Evolutionary conservation across 1,140 invertebrate genomes (phyloP).

Genomic region (Rhyacophila brunnea): DNA sequence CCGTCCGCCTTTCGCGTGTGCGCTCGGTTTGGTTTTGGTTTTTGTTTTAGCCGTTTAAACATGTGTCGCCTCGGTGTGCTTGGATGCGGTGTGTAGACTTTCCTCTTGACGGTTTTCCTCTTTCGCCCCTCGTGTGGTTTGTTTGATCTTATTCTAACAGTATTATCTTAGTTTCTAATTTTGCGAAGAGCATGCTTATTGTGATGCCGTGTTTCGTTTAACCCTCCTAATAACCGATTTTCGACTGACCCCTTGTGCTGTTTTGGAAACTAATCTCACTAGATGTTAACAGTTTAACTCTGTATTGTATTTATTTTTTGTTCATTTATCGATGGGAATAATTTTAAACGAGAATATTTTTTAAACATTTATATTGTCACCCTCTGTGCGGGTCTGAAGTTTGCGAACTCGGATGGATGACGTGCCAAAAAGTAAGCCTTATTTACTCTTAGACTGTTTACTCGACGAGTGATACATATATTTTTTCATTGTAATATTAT

Average conservation of each 20-base stretch:
- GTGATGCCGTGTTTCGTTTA: slow-evolving; percentile 11
- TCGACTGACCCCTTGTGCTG: background rate
- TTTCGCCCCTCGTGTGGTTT: too few species aligned
- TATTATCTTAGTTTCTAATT: slow-evolving; percentile 7
- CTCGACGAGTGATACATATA: slow-evolving; percentile 31
- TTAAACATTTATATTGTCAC: too few species aligned
- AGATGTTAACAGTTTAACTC: slow-evolving; percentile 9
- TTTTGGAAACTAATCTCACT: slow-evolving; percentile 11
- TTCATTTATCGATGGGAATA: background rate
- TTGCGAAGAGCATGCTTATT: slow-evolving; percentile 15
- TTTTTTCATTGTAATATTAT: slow-evolving; percentile 31
- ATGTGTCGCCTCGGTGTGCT: background rate
- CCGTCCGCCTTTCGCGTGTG: slow-evolving; percentile 13
- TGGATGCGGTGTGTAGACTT: slow-evolving; percentile 9
- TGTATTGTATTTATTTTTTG: slow-evolving; percentile 10
- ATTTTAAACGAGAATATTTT: too few species aligned
- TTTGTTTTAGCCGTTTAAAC: slow-evolving; percentile 4
- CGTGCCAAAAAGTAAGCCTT: slow-evolving; percentile 33
- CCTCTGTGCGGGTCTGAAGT: too few species aligned
- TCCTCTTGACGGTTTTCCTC: slow-evolving; percentile 3
- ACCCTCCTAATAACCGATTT: background rate
- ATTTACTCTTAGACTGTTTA: slow-evolving; percentile 28
- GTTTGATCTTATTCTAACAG: too few species aligned
- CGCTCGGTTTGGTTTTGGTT: slow-evolving; percentile 28
- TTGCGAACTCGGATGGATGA: slow-evolving; percentile 27